Base-by-base conservation (phyloP, 2,888 invertebrate species). In the Diadegma fenestrale region DNA sequence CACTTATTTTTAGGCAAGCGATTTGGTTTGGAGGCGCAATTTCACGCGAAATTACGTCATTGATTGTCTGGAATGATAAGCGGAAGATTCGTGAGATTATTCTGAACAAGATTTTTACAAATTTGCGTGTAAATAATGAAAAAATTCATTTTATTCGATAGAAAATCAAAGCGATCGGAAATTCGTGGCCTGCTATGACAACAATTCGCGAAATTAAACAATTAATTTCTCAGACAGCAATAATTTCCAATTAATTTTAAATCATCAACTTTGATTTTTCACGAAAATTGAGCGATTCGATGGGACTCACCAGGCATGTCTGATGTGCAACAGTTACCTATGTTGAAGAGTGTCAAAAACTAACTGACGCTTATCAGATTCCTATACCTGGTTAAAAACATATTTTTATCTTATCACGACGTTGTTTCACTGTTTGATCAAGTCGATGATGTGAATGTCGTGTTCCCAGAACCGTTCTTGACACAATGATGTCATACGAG, bases 331-430 rank as follows among this genome's bases (percentile, higher is more conserved):
- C 51, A 43, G 69, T 64, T 58, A 77, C 68, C 81, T 30, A 61
- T 22, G 69, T 12, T 79, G 86, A 58, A 26, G 58, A 84, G 58
- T 71, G 48, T 82, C 68, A 72, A 54, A 84, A 63, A 75, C 72
- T n/a, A 83, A 88, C 84, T 91, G 87, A 88, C 58, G 48, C 87
- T 88, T 88, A 89, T 90, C 89, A 80, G 48, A 63, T 41, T 68
- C 63, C 37, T 37, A 51, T 84, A 79, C 76, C 83, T 73, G 69
- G 80, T 89, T 91, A 90, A 89, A 88, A 90, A 69, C 80, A 54
- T 48, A 80, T 79, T 80, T 91, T 90, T 77, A 91, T 91, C 91
- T 91, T 91, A 91, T 91, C 91, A 48, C 77, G 69, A 84, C 71
- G 79, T 33, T 85, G 61, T 43, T 69, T 30, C 64, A 75, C 69